Evolutionary conservation across 2,888 invertebrate species (phyloP), one percentile per base, ranked within the genome.

Genomic region (Fragum sueziense): DNA sequence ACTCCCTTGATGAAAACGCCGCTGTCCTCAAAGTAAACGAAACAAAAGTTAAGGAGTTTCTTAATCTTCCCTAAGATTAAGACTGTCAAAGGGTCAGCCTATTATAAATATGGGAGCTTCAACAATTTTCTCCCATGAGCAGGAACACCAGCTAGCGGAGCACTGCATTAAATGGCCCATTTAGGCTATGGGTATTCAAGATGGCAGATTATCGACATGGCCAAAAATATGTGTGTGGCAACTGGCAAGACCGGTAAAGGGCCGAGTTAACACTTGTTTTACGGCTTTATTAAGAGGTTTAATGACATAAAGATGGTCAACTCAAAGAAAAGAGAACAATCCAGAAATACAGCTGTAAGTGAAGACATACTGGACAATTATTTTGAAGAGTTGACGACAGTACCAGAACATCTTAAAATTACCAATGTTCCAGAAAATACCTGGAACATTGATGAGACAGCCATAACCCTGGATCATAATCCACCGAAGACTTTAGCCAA

Each of bases 391-490:
- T 33, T 74, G 17, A 47, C 65, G 41, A 54, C 52, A n/a, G 29
- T 20, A 11, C 29, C 75, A 27, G 73, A 81, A 2, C 74, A 70
- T 31, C 37, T 65, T 59, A 47, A 78, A 9, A 72, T 81, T 17
- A 61, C 59, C 27, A 47, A 76, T 67, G 52, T 47, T 31, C 76
- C 76, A 33, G 51, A 61, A n/a, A 27, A 47, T 29, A 80, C 78
- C 27, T 81, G 75, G 78, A 78, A 78, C 72, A 75, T 81, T 11
- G 74, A 77, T 31, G 78, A 78, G 34, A 75, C 78, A 0, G 75
- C 61, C 7, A 78, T 78, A 17, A 65, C 25, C 9, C 51, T 75
- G 2, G 76, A 79, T 47, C 76, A 79, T 25, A 81, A 78, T 31
- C 78, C 75, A 1, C 72, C 78, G 22, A 76, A 82, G 54, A 74